phyloP scores from a whole-genome alignment of 1,140 invertebrate genomes.

The Babylonia areolata region DNA sequence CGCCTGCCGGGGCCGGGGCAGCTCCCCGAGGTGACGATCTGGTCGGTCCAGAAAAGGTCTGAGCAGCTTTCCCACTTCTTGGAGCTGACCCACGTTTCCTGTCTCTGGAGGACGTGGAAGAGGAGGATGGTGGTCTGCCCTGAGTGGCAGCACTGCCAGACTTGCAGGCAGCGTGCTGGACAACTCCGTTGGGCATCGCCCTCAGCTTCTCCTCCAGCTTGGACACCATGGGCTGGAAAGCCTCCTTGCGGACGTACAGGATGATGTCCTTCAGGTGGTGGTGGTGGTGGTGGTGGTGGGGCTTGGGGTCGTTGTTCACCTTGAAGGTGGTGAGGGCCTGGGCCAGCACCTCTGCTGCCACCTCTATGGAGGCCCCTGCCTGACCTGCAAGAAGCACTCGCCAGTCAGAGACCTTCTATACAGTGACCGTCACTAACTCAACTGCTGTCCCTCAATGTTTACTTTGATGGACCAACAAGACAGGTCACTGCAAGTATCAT shows the following conservation, averaged over 20 bases:
- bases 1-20: neutral
- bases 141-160: neutral
- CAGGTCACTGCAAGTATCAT: too few species aligned
- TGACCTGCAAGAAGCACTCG: neutral
- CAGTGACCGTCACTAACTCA: too few species aligned
- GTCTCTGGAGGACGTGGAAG: neutral
- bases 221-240: neutral
- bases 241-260: neutral
- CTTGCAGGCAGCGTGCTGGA: neutral
- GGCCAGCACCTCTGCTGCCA: neutral
- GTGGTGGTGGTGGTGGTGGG: neutral
- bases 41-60: neutral
- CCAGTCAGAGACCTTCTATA: too few species aligned
- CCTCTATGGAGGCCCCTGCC: neutral
- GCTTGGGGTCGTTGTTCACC: neutral
- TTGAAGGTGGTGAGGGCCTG: neutral
- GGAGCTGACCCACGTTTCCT: too few species aligned
- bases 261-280: neutral
- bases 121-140: neutral
- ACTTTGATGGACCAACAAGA: too few species aligned
- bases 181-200: neutral
- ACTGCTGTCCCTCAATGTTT: too few species aligned
- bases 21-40: neutral
- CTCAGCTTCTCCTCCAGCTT: neutral
- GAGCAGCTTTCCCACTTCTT: neutral